Base-by-base conservation (phyloP, 2,113 vertebrate genomes). In the Rhodinocichla rosea region DNA sequence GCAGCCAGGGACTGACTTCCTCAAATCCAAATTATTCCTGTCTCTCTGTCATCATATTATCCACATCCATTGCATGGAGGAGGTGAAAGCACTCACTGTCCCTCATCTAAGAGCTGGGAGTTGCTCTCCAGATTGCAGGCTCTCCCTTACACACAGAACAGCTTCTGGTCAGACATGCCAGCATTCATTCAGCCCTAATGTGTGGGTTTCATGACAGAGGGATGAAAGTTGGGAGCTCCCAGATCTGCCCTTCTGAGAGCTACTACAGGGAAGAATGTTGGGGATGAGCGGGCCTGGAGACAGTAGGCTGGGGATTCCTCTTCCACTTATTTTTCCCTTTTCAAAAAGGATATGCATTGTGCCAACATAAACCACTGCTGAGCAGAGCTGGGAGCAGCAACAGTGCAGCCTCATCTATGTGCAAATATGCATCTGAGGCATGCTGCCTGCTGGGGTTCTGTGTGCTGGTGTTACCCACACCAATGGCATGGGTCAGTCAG, bases 111-210 rank as follows among this genome's bases (percentile, higher is more conserved):
- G 50, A 47, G 20, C 5, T 62, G n/a, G n/a, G 80, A 77, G 14
- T 5, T 90, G 11, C 52, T 62, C 32, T 84, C 52, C 56, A 64
- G 21, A 18, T 55, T 82, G n/a, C 57, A 73, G n/a, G 1, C 8
- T 13, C 2, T 93, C 19, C 32, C 12, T 14, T 14, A n/a, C 1
- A 3, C 3, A 20, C 2, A 49, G n/a, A 56, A 27, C 12, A 59
- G 39, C 16, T 68, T 37, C 42, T 68, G 35, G 7, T 39, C 35
- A 52, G 49, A 56, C 0, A 0, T 1, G 1, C 10, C 40, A 28
- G 19, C 2, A 1, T 13, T 49, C 11, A 20, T 40, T 35, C 17
- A 32, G 52, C 49, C 22, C 7, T 53, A 7, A 10, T 63, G 45
- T 57, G 11, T 70, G 50, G 14, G 13, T 65, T 74, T 89, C 18